Evolutionary conservation across 1,140 invertebrate genomes (phyloP).

Genomic region (Drosophila melanogaster): Release_6_plus_ISO1_MT NT_037436.4:17367501-17368000

Average conservation of each 20-base stretch:
- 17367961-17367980: conserved; percentile 77
- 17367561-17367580: no score
- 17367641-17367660: not conserved
- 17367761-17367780: conserved; percentile 77
- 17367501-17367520: no score
- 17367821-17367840: conserved; percentile 65
- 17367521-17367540: no score
- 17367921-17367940: conserved; percentile 40
- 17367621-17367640: not conserved
- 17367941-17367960: conserved; percentile 35
- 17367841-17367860: conserved; percentile 71
- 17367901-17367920: conserved; percentile 46
- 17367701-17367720: conserved; percentile 15
- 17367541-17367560: no score
- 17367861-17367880: conserved; percentile 43
- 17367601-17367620: conserved; percentile 3
- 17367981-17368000: conserved; percentile 63
- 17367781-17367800: conserved; percentile 74
- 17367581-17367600: not conserved
- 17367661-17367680: conserved; percentile 14
- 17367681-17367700: conserved; percentile 43
- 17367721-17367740: conserved; percentile 31
- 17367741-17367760: conserved; percentile 44
- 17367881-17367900: conserved; percentile 48
- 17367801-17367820: conserved; percentile 52